phyloP scores from a whole-genome alignment of 2,888 invertebrate species.

The Dryobota labecula region DNA sequence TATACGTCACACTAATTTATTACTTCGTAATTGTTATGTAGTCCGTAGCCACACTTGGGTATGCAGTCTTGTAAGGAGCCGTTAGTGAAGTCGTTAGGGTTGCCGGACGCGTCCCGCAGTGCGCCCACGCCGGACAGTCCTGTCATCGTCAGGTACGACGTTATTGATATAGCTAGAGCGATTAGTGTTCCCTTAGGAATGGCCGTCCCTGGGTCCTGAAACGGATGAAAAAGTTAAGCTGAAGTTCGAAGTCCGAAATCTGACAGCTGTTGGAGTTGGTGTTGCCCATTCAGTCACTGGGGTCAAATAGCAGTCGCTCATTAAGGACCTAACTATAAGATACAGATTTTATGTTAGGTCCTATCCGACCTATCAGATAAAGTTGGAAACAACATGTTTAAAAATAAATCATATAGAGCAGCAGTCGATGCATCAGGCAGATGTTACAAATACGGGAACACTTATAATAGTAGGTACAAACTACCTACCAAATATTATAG shows the following conservation, averaged over 20 bases:
- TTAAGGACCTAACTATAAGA: neutral
- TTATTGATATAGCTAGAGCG: conserved; percentile 95
- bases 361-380: neutral
- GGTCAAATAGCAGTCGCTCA: neutral
- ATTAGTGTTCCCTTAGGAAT: conserved; percentile 98
- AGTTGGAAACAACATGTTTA: neutral
- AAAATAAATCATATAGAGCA: neutral
- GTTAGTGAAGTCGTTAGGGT: conserved; percentile 48
- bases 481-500: neutral
- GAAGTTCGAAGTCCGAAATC: neutral
- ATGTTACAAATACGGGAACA: neutral
- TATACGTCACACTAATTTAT: too few species aligned
- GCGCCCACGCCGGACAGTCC: conserved; percentile 94
- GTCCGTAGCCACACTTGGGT: conserved; percentile 92
- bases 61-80: conserved; percentile 63
- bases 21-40: conserved; percentile 93
- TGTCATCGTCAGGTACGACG: conserved; percentile 94
- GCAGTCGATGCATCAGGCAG: neutral
- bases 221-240: neutral
- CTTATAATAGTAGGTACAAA: neutral
- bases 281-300: neutral
- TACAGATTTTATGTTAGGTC: neutral
- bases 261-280: neutral
- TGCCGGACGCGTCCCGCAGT: conserved; percentile 74
- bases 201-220: conserved; percentile 94